Evolutionary conservation across 2,888 invertebrate species (phyloP).

Genomic region (Chironomus tentans): DNA sequence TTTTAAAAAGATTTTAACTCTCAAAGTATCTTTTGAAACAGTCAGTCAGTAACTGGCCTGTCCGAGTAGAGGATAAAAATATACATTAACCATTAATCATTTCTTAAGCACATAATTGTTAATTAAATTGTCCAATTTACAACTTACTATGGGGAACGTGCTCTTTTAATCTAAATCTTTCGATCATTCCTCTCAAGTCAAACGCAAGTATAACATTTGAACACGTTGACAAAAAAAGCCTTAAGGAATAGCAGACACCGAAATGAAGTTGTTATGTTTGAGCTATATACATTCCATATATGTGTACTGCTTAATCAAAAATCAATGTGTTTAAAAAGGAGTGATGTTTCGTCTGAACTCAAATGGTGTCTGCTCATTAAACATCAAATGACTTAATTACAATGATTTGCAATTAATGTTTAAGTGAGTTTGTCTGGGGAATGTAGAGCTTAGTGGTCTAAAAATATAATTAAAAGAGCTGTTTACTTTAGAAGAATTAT

Average conservation of each 20-base stretch:
- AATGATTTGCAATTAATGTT: background rate
- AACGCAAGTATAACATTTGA: background rate
- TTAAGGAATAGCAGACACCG: background rate
- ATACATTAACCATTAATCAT: conserved; percentile 11
- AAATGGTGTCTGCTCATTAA: background rate
- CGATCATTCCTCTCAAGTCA: background rate
- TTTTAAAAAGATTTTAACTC: background rate
- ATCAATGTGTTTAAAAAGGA: no score
- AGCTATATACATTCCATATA: background rate
- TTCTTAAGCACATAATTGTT: conserved; percentile 24
- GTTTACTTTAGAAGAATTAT: no score
- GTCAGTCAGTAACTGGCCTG: no score
- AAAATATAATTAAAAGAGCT: no score
- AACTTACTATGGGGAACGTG: background rate
- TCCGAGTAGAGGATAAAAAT: no score
- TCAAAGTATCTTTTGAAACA: background rate
- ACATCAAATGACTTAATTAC: background rate
- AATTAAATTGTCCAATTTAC: conserved; percentile 27
- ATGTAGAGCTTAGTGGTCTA: no score
- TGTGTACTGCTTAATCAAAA: background rate
- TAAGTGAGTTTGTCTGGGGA: background rate
- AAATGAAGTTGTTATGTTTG: background rate
- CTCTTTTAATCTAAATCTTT: background rate
- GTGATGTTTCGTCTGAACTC: no score
- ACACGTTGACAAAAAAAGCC: background rate